phyloP scores from a whole-genome alignment of 2,797 vertebrate species.

The Aselliscus stoliczkanus region DNA sequence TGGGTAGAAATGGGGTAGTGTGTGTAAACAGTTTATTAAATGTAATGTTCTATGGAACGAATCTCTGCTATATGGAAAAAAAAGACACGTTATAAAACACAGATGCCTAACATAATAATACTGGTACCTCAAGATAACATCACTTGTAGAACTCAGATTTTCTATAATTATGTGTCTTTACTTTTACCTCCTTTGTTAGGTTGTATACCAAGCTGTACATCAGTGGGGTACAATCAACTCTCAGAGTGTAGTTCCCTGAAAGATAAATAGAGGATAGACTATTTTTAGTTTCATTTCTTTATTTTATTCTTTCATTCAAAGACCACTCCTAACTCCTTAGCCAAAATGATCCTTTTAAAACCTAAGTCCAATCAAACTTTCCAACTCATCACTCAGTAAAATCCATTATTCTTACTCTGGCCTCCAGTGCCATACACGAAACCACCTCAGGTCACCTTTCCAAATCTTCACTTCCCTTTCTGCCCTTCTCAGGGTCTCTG shows the following conservation, averaged over 20 bases:
- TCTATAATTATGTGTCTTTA: neutral
- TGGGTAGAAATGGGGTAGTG: neutral
- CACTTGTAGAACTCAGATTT: neutral
- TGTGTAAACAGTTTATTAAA: neutral
- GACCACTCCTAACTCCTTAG: neutral
- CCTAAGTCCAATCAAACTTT: neutral
- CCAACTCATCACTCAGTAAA: neutral
- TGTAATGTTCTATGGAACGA: neutral
- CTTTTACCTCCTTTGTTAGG: conserved; percentile 92
- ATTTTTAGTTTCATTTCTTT: neutral
- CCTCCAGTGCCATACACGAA: neutral
- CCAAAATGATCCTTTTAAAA: neutral
- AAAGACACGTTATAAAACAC: neutral
- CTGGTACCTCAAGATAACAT: neutral
- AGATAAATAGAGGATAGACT: conserved; percentile 26
- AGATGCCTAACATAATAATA: neutral
- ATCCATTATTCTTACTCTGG: neutral
- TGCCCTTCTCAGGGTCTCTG: neutral
- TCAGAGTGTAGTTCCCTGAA: conserved; percentile 95
- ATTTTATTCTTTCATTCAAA: neutral
- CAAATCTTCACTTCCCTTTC: neutral
- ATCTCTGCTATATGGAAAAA: neutral
- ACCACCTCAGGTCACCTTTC: neutral
- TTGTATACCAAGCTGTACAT: conserved; percentile 90
- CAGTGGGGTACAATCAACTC: conserved; percentile 94